These are phyloP conservation scores for Cinara cedri DNA, from an alignment of 2,888 invertebrate species.

Conservation along the genomic window DNA sequence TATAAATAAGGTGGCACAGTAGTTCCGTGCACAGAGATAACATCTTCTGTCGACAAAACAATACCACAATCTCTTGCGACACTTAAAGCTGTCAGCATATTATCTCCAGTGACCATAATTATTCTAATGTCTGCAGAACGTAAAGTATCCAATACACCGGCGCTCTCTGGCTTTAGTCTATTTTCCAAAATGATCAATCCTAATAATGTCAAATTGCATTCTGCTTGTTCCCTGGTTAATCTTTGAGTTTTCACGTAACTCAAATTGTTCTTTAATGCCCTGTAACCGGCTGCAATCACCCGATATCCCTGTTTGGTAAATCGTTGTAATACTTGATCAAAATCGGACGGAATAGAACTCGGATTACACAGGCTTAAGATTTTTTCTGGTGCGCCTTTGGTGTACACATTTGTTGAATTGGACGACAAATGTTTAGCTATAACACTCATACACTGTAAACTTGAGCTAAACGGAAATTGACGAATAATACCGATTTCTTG, in stretches of 20 bases:
- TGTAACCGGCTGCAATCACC: conserved; percentile 87
- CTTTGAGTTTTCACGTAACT: conserved; percentile 77
- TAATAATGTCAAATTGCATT: conserved; percentile 79
- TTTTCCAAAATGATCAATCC: conserved; percentile 96
- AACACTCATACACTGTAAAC: conserved; percentile 87
- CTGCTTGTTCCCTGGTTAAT: conserved; percentile 78
- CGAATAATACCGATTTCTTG: conserved; percentile 81
- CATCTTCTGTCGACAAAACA: conserved; percentile 68
- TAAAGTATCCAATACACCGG: conserved; percentile 78
- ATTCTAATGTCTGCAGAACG: conserved; percentile 85
- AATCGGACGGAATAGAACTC: conserved; percentile 77
- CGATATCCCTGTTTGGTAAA: conserved; percentile 93
- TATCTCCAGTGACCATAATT: conserved; percentile 91
- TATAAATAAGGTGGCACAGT: conserved; percentile 65
- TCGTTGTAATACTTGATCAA: conserved; percentile 76
- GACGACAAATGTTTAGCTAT: conserved; percentile 78
- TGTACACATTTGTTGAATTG: conserved; percentile 78
- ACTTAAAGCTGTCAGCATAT: conserved; percentile 68
- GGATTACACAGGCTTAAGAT: conserved; percentile 77
- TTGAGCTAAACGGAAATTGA: conserved; percentile 87
- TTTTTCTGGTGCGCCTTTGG: conserved; percentile 95
- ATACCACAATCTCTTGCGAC: conserved; percentile 71
- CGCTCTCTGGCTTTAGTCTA: conserved; percentile 86
- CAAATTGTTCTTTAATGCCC: conserved; percentile 71
- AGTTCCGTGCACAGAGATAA: conserved; percentile 66